Evolutionary conservation across 2,888 invertebrate species (phyloP).

Genomic region (Coelinius sp.): DNA sequence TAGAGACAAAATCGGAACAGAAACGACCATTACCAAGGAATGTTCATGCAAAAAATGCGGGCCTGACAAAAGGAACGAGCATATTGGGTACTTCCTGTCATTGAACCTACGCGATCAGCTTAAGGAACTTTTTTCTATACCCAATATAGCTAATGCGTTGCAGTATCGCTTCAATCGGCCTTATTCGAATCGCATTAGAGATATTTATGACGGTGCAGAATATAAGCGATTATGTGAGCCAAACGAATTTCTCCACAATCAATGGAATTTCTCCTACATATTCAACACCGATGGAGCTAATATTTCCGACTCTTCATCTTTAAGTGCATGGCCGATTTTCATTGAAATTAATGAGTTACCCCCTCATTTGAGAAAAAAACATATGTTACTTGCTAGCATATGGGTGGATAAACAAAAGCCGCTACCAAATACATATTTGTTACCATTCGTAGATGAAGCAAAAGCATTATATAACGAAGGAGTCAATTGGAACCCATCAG

Average conservation of each 20-base stretch:
- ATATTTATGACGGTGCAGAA: constrained; percentile 13
- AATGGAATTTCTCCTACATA: constrained; percentile 35
- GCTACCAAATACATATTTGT: constrained; percentile 13
- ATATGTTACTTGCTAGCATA: constrained; percentile 39
- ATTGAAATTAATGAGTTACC: constrained; percentile 40
- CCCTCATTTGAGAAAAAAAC: constrained; percentile 38
- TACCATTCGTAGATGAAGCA: constrained; percentile 25
- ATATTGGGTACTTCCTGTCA: not conserved
- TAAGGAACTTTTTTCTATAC: not conserved
- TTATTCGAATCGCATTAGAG: not conserved
- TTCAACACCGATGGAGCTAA: constrained; percentile 26
- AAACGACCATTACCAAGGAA: not conserved
- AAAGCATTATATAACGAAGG: constrained; percentile 30
- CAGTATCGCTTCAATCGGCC: not conserved
- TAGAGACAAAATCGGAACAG: not conserved
- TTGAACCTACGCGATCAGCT: not conserved
- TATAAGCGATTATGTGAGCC: constrained; percentile 10
- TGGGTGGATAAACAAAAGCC: constrained; percentile 38
- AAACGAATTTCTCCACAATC: constrained; percentile 30
- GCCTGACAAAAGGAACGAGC: not conserved
- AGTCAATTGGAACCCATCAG: constrained; percentile 27
- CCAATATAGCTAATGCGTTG: not conserved
- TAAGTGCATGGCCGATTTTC: constrained; percentile 38
- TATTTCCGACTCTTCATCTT: constrained; percentile 35
- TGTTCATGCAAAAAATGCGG: not conserved